A percentile compares a stretch with the other conserved stretches of the same genome.
phyloP scores from a whole-genome alignment of 2,888 invertebrate genomes.

The Diarsia rubi region DNA sequence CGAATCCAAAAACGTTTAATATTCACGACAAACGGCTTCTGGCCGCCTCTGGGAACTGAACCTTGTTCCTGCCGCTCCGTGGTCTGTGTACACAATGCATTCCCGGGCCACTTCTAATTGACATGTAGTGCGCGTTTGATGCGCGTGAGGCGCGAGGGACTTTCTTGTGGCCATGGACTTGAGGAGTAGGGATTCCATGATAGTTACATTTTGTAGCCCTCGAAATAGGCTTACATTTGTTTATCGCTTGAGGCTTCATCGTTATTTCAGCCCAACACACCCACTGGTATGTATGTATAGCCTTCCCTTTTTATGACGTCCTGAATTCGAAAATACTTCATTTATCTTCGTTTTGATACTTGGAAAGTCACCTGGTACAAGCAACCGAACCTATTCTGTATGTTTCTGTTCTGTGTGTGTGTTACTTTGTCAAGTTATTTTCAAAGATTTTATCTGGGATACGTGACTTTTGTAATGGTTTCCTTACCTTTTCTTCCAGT shows the following conservation, averaged over 20 bases:
- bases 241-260: neutral
- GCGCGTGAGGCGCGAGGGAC: slow-evolving; percentile 54
- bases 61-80: slow-evolving; percentile 65
- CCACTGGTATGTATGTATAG: neutral
- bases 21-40: slow-evolving; percentile 56
- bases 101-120: slow-evolving; percentile 59
- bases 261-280: neutral
- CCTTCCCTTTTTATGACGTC: no score
- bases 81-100: slow-evolving; percentile 66
- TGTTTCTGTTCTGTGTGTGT: no score
- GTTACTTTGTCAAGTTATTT: neutral
- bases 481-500: neutral
- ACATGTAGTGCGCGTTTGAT: slow-evolving; percentile 47
- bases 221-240: neutral
- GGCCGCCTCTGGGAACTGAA: slow-evolving; percentile 64
- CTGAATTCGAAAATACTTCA: neutral
- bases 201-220: neutral
- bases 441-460: neutral
- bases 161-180: slow-evolving; percentile 45
- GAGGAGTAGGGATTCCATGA: slow-evolving; percentile 2
- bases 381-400: no score
- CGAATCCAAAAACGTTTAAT: slow-evolving; percentile 37
- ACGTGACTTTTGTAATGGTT: neutral
- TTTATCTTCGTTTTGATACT: neutral
- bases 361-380: neutral